Evolutionary conservation across 1,140 invertebrate genomes (phyloP).

Genomic region (Prorops nasuta): DNA sequence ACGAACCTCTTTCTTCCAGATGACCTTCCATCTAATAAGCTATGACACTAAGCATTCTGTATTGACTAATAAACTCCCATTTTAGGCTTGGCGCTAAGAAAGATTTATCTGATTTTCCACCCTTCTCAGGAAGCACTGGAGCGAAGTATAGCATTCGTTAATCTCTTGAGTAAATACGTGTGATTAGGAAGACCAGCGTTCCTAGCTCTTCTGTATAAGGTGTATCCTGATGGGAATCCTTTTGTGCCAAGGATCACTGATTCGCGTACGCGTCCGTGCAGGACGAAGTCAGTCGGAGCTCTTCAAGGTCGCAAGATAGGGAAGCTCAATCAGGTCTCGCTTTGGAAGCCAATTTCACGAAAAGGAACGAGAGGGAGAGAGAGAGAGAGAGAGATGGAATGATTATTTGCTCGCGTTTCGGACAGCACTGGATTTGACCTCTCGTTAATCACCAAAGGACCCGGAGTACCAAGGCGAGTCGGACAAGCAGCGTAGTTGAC

Average conservation of each 20-base stretch:
- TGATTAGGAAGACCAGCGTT: no score
- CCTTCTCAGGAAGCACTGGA: no score
- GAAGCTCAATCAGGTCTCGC: constrained; percentile 48
- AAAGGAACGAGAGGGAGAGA: background rate
- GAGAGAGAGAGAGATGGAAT: constrained; percentile 21
- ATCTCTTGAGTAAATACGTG: no score
- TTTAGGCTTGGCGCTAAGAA: constrained; percentile 17
- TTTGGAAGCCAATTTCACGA: constrained; percentile 44
- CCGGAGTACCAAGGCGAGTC: constrained; percentile 42
- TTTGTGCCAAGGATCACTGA: no score
- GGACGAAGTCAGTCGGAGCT: no score
- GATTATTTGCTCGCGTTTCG: constrained; percentile 41
- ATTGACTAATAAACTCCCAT: constrained; percentile 41
- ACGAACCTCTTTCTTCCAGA: constrained; percentile 35
- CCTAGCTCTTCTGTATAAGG: no score
- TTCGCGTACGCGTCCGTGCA: no score
- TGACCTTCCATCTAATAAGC: constrained; percentile 34
- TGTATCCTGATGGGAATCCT: no score
- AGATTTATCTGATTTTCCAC: no score
- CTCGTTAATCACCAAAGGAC: constrained; percentile 56
- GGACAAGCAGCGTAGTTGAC: constrained; percentile 52
- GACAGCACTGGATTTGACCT: constrained; percentile 45
- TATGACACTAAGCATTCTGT: constrained; percentile 39
- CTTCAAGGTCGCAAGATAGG: constrained; percentile 29
- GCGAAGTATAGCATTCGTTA: no score